Evolutionary conservation across 2,797 vertebrate genomes (phyloP).

Genomic region (Macropus fuliginosus): DNA sequence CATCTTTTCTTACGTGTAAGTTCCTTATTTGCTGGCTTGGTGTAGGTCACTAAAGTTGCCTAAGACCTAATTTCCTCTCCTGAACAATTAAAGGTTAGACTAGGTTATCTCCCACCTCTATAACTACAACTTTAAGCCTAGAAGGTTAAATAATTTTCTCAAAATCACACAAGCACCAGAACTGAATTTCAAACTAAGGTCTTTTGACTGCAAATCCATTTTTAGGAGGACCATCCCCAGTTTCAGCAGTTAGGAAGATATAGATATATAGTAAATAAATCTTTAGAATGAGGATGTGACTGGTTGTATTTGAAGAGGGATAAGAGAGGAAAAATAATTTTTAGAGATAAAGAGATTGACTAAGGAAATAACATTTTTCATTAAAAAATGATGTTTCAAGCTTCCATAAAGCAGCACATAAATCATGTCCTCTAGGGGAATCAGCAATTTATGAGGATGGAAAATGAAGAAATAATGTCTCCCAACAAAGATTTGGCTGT

Average conservation of each 20-base stretch:
- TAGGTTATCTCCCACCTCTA: not conserved
- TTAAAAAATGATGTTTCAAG: not conserved
- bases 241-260: not conserved
- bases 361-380: not conserved
- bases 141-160: not conserved
- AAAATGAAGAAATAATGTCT: conserved; percentile 13
- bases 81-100: not conserved
- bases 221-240: not conserved
- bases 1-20: too few species aligned
- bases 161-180: not conserved
- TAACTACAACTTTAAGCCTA: not conserved
- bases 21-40: not conserved
- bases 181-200: not conserved
- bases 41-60: not conserved
- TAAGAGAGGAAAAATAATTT: not conserved
- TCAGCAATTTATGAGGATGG: not conserved
- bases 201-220: not conserved
- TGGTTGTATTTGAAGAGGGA: not conserved
- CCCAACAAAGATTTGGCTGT: conserved; percentile 9
- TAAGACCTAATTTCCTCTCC: too few species aligned
- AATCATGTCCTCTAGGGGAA: not conserved
- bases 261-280: not conserved
- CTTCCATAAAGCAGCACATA: not conserved
- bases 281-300: not conserved
- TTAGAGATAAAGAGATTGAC: not conserved